A percentile compares a stretch with the other conserved stretches of the same genome.
These are phyloP conservation scores for Chelon labrosus DNA, from an alignment of 2,797 vertebrate genomes.

Conservation along the genomic window DNA sequence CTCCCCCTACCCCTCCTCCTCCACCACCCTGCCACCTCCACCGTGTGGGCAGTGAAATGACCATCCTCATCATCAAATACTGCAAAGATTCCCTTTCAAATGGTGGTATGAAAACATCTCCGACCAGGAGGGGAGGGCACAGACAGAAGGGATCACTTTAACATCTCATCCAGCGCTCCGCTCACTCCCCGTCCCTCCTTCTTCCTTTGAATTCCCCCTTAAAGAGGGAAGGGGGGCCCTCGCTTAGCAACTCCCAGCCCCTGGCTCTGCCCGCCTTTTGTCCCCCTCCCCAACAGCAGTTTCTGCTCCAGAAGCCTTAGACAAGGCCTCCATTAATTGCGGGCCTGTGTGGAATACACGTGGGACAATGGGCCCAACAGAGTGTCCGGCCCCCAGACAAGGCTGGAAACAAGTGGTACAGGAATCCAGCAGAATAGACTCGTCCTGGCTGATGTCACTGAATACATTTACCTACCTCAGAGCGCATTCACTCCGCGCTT, in stretches of 20 bases:
- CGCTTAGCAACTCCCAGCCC: conserved; percentile 86
- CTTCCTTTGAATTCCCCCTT: conserved; percentile 86
- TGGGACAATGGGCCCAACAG: conserved; percentile 93
- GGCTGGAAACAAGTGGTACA: conserved; percentile 95
- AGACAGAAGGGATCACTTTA: conserved; percentile 78
- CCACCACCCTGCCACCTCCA: conserved; percentile 26
- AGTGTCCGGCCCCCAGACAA: conserved; percentile 94
- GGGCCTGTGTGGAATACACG: conserved; percentile 89
- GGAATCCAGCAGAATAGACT: conserved; percentile 94
- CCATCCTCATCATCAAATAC: conserved; percentile 74
- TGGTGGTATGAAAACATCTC: conserved; percentile 73
- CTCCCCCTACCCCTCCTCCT: neutral
- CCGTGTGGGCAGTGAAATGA: conserved; percentile 75
- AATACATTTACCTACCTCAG: conserved; percentile 99
- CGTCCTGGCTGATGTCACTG: conserved; percentile 95
- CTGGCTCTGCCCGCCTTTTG: conserved; percentile 75
- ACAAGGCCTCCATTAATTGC: conserved; percentile 98
- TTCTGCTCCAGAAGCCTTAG: conserved; percentile 92
- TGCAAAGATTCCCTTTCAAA: conserved; percentile 69
- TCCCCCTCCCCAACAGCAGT: conserved; percentile 88
- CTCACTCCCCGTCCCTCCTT: conserved; percentile 76
- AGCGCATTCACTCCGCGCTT: conserved; percentile 89
- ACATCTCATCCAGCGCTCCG: conserved; percentile 70
- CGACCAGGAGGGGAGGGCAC: conserved; percentile 74
- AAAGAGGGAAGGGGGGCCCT: conserved; percentile 71